Evolutionary conservation across 2,888 invertebrate species (phyloP).

Genomic region (Phanerotoma sp.): DNA sequence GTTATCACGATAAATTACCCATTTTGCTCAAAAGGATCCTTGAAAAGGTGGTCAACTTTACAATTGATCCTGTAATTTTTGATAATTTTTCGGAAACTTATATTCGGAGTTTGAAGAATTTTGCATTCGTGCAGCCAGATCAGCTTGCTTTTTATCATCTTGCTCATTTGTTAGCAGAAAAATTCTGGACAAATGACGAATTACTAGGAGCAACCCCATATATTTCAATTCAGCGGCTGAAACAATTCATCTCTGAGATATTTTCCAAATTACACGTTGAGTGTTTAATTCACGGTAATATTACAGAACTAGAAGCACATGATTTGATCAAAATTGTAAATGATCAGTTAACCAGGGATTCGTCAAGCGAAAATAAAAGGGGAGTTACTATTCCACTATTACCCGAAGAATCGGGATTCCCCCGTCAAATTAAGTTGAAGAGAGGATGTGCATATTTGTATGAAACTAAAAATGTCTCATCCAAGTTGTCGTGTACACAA

Average conservation of each 20-base stretch:
- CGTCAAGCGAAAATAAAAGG: conserved; percentile 45
- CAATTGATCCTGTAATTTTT: conserved; percentile 79
- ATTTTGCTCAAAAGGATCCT: conserved; percentile 83
- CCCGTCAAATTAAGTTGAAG: conserved; percentile 83
- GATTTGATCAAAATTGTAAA: conserved; percentile 73
- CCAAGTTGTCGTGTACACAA: conserved; percentile 84
- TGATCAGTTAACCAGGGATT: conserved; percentile 58
- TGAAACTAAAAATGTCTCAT: conserved; percentile 76
- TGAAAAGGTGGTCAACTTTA: conserved; percentile 79
- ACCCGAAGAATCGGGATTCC: conserved; percentile 77
- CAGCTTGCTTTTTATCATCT: conserved; percentile 86
- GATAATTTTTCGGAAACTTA: conserved; percentile 87
- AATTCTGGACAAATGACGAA: conserved; percentile 88
- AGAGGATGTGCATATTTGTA: conserved; percentile 82
- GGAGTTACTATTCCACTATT: conserved; percentile 64
- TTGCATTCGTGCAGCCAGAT: conserved; percentile 90
- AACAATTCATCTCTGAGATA: conserved; percentile 77
- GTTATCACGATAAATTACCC: conserved; percentile 89
- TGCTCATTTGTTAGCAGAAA: conserved; percentile 77
- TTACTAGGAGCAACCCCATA: conserved; percentile 76
- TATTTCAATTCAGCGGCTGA: conserved; percentile 74
- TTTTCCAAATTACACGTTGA: conserved; percentile 85
- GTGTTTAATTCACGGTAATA: conserved; percentile 87
- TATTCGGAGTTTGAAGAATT: conserved; percentile 80
- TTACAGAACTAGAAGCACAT: conserved; percentile 72